These are phyloP conservation scores for Arvicola amphibius DNA, from an alignment of 2,797 vertebrate species.

Conservation along the genomic window DNA sequence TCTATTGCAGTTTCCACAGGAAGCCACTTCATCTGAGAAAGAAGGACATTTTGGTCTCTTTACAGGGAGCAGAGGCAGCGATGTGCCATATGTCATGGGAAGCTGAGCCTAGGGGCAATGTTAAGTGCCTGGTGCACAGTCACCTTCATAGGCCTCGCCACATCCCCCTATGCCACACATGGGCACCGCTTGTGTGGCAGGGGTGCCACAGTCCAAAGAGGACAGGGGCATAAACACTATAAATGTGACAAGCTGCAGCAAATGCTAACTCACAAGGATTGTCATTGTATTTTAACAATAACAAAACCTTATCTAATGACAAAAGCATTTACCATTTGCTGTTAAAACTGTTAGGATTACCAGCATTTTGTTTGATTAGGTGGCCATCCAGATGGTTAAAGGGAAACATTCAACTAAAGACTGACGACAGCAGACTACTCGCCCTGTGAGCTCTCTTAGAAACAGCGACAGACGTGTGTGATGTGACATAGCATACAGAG, in stretches of 20 bases:
- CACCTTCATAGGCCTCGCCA: not conserved
- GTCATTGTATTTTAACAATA: not conserved
- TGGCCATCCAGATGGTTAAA: conserved; percentile 23
- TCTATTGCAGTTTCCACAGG: not conserved
- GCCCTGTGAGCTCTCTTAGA: not conserved
- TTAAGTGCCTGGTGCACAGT: not conserved
- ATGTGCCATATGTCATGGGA: not conserved
- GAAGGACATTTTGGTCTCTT: not conserved
- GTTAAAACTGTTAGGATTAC: conserved; percentile 47
- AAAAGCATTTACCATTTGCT: conserved; percentile 35
- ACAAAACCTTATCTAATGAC: conserved; percentile 26
- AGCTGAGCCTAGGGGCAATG: no score
- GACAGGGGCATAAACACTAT: not conserved
- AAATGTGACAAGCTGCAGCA: not conserved
- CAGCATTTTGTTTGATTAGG: conserved; percentile 38
- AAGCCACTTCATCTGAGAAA: conserved; percentile 32
- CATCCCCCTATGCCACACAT: not conserved
- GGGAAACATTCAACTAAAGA: conserved; percentile 26
- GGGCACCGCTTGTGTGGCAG: not conserved
- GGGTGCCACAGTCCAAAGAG: not conserved
- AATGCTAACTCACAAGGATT: not conserved
- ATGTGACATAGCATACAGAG: no score
- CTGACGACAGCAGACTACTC: not conserved
- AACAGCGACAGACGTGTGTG: not conserved
- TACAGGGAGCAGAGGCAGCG: not conserved